A percentile compares a stretch with the other conserved stretches of the same genome.
Conservation (phyloP, 2,113 vertebrate genomes). For the Atlantisia rogersi region DNA sequence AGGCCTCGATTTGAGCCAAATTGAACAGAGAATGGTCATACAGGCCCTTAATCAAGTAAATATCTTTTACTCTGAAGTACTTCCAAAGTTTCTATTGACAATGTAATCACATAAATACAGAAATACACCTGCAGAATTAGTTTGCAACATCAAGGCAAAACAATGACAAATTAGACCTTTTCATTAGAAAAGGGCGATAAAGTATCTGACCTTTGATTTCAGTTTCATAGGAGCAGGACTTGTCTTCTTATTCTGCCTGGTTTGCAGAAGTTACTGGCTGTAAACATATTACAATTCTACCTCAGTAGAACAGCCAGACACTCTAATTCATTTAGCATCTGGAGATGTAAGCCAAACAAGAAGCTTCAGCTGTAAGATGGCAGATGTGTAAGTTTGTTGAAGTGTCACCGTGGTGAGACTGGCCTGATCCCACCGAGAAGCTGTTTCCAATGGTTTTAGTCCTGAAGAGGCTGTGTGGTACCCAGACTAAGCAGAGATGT, state of each 20-base stretch:
- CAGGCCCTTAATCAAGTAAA: not conserved
- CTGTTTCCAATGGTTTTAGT: not conserved
- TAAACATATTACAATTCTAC: not conserved
- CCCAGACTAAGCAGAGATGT: not conserved
- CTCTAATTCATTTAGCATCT: not conserved
- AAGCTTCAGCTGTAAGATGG: not conserved
- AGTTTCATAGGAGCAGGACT: not conserved
- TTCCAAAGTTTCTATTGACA: conserved; percentile 13
- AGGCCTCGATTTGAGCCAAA: not conserved
- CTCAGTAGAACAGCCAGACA: not conserved
- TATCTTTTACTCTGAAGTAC: not conserved
- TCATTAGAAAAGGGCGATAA: not conserved
- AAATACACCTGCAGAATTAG: not conserved
- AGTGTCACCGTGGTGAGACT: not conserved
- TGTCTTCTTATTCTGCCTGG: not conserved
- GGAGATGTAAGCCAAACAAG: not conserved
- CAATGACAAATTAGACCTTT: not conserved
- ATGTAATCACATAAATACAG: not conserved
- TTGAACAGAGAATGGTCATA: not conserved
- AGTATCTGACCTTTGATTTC: conserved; percentile 6
- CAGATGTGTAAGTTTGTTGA: not conserved
- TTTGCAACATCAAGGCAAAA: not conserved
- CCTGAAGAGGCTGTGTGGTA: not conserved
- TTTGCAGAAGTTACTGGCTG: not conserved
- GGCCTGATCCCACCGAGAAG: not conserved